Evolutionary conservation across 2,888 invertebrate genomes (phyloP).

Genomic region (Melipona beecheii): DNA sequence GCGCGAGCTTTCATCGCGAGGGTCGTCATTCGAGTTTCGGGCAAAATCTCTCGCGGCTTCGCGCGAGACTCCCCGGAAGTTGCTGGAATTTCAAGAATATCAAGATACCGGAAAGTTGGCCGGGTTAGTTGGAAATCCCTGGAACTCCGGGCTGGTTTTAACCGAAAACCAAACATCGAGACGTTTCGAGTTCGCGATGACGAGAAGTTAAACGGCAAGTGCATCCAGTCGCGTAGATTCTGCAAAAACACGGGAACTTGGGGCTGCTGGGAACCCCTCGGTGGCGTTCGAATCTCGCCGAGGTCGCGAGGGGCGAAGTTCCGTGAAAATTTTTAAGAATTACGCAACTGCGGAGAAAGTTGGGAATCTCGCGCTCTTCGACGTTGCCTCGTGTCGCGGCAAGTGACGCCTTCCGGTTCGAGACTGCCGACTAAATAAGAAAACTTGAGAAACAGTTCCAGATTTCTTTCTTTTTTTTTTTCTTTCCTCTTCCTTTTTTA

Average conservation of each 20-base stretch:
- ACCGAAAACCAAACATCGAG: constrained; percentile 38
- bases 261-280: neutral
- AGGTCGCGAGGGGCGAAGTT: neutral
- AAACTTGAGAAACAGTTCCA: neutral
- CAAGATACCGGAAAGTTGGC: constrained; percentile 23
- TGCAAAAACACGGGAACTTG: neutral
- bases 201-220: constrained; percentile 37
- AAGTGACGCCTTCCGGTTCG: neutral
- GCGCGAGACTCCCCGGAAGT: neutral
- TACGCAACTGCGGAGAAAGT: neutral
- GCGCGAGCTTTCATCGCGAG: no score
- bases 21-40: neutral
- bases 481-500: neutral
- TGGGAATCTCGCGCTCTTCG: neutral
- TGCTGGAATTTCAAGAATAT: constrained; percentile 39
- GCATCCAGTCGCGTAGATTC: neutral
- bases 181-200: constrained; percentile 22
- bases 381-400: neutral
- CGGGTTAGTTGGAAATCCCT: constrained; percentile 32
- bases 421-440: neutral
- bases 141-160: constrained; percentile 1
- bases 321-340: neutral
- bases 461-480: no score
- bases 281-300: neutral
- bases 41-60: neutral